A percentile compares a stretch with the other conserved stretches of the same genome.
These are phyloP conservation scores for Phylloscopus trochiloides DNA, from an alignment of 2,113 vertebrate genomes.

Conservation along the genomic window DNA sequence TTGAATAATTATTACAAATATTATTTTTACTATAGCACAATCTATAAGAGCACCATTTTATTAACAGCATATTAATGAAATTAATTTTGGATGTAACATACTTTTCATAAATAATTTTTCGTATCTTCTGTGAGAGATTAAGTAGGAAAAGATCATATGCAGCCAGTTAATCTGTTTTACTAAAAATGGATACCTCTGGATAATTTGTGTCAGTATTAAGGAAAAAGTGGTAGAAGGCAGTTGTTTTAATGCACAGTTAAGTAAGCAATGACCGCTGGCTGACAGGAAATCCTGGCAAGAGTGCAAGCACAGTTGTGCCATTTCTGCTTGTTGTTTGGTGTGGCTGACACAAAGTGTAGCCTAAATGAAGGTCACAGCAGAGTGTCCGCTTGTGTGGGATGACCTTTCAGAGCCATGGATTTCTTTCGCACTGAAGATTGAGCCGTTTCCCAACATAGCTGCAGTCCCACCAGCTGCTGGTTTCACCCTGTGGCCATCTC, in stretches of 20 bases:
- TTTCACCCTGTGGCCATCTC: not conserved
- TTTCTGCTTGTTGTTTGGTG: not conserved
- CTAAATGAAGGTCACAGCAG: not conserved
- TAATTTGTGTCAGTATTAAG: not conserved
- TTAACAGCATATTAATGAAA: not conserved
- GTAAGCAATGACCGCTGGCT: not conserved
- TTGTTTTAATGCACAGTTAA: not conserved
- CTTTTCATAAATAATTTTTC: not conserved
- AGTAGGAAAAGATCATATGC: not conserved
- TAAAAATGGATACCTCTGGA: not conserved
- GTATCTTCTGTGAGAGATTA: not conserved
- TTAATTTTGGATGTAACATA: not conserved
- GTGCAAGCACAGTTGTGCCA: not conserved
- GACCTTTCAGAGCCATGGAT: not conserved
- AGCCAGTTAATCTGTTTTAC: not conserved
- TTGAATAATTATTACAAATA: not conserved
- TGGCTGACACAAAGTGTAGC: accelerated
- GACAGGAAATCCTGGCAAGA: not conserved
- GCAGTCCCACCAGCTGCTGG: accelerated
- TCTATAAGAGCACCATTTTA: not conserved
- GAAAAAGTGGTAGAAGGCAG: not conserved
- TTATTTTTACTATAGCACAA: not conserved
- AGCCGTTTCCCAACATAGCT: accelerated
- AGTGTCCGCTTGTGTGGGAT: not conserved
- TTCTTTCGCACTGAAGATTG: not conserved